Base-by-base conservation (phyloP, 1,140 invertebrate genomes). In the Brachionus angularis region DNA sequence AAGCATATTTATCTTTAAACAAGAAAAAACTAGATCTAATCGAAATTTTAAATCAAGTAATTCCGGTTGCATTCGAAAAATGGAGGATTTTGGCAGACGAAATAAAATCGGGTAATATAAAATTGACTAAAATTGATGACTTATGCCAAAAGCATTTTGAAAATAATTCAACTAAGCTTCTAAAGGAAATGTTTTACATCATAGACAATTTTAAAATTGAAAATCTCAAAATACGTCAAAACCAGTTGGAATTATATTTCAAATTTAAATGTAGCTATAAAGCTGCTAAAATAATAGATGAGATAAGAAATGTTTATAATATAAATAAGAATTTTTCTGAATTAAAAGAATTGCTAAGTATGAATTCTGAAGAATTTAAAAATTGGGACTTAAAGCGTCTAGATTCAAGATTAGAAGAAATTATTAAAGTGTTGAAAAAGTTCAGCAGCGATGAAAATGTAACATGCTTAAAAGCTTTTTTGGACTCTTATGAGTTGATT, bases 401-500 rank as follows among this genome's bases (percentile, higher is more conserved):
- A 29, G 62, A 67, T 25, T 7, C 46, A 34, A n/a, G 18, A 12
- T 18, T 67, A 7, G 21, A 18, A 18, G 10, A 5, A 23, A 21
- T 34, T 29, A 67, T 29, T 27, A 16, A 14, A 23, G 47, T 2
- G 21, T 36, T 67, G 16, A 42, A 47, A 31, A 33, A 46, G 12
- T 33, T 34, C 23, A 33, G 29, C 1, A 12, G 21, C 23, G 18
- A 1, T 27, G 49, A 72, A 7, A 47, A 76, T 21, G 25, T 72
- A 1, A 12, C 74, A 21, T 76, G 75, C 72, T 58, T 79, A 14
- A 16, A 74, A 58, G 73, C 50, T 5, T 77, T 79, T 61, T 53
- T 71, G 3, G 72, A 73, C 1, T 75, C 74, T 33, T 71, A 70
- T 52, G 36, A 50, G n/a, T 73, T 79, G 14, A 73, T 77, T 10